phyloP scores from a whole-genome alignment of 2,888 invertebrate genomes.

The Plemyria rubiginata region DNA sequence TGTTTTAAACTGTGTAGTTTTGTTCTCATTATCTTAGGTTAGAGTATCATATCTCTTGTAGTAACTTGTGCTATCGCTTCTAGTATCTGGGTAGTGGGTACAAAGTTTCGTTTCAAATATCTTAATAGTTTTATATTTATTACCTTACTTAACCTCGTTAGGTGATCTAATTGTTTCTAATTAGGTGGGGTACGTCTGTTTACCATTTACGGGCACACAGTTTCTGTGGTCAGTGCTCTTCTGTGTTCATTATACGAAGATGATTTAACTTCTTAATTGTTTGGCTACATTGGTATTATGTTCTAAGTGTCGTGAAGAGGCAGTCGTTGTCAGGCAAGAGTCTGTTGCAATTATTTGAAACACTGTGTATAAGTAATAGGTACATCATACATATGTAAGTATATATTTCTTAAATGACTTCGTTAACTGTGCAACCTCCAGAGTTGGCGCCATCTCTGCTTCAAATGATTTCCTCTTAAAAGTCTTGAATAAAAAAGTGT shows the following conservation, averaged over 20 bases:
- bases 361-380: no score
- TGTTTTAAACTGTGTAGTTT: slow-evolving; percentile 3
- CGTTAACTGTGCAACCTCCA: background rate
- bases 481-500: slow-evolving; percentile 8
- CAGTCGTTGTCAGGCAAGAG: no score
- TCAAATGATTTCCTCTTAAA: slow-evolving; percentile 7
- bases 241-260: background rate
- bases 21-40: slow-evolving; percentile 18
- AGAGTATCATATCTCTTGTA: slow-evolving; percentile 14
- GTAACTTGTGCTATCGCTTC: slow-evolving; percentile 15
- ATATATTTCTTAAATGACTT: background rate
- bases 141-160: slow-evolving; percentile 25
- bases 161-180: slow-evolving; percentile 14
- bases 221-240: background rate
- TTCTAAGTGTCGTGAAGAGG: no score
- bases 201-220: slow-evolving; percentile 4
- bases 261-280: no score
- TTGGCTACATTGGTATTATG: no score
- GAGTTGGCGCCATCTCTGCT: slow-evolving; percentile 16
- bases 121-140: slow-evolving; percentile 19
- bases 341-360: no score
- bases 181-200: slow-evolving; percentile 22
- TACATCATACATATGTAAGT: no score
- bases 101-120: slow-evolving; percentile 27
- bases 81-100: slow-evolving; percentile 18